Conservation (phyloP, 2,888 invertebrate genomes). For the Physocephala rufipes region DNA sequence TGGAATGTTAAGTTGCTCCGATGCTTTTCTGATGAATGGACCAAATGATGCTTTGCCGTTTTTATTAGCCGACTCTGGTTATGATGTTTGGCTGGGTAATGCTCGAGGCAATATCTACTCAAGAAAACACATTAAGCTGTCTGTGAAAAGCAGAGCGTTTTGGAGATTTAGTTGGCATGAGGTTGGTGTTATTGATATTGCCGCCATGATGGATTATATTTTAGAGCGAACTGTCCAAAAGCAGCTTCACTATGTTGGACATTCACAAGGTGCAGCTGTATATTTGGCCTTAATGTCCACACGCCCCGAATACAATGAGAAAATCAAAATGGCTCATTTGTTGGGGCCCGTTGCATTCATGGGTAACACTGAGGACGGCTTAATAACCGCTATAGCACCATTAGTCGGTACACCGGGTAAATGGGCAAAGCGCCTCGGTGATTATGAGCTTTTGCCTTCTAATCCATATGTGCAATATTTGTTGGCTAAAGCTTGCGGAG, state of each 20-base stretch:
- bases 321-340: slow-evolving; percentile 47
- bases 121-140: slow-evolving; percentile 50
- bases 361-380: slow-evolving; percentile 62
- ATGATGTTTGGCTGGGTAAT: slow-evolving; percentile 52
- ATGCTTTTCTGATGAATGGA: slow-evolving; percentile 46
- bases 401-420: slow-evolving; percentile 35
- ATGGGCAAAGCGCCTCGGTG: slow-evolving; percentile 6
- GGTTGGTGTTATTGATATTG: slow-evolving; percentile 73
- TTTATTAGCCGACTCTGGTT: slow-evolving; percentile 49
- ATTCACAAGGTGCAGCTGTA: slow-evolving; percentile 50
- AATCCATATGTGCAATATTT: slow-evolving; percentile 15
- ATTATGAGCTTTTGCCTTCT: slow-evolving; percentile 22
- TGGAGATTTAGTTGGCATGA: slow-evolving; percentile 80
- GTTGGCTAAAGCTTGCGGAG: slow-evolving; percentile 18
- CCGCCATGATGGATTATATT: slow-evolving; percentile 53
- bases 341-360: slow-evolving; percentile 57
- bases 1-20: slow-evolving; percentile 48
- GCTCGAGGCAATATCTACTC: slow-evolving; percentile 49
- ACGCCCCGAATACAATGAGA: slow-evolving; percentile 46
- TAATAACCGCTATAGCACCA: slow-evolving; percentile 48
- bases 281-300: slow-evolving; percentile 46
- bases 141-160: slow-evolving; percentile 46
- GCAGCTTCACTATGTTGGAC: slow-evolving; percentile 47
- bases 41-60: slow-evolving; percentile 44
- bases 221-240: slow-evolving; percentile 37